These are phyloP conservation scores for Tachina fera DNA, from an alignment of 2,888 invertebrate species.

Conservation along the genomic window DNA sequence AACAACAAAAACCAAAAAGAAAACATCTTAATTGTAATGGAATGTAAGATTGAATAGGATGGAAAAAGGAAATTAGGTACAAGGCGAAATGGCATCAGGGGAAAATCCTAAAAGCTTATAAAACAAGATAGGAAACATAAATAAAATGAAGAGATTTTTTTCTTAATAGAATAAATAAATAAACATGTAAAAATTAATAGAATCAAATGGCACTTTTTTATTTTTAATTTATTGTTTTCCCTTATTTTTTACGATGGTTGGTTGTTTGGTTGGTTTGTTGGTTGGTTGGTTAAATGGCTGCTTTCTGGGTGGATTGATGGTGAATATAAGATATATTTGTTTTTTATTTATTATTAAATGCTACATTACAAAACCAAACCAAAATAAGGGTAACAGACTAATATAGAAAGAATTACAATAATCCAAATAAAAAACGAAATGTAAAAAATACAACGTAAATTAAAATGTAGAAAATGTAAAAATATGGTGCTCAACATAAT, in stretches of 20 bases:
- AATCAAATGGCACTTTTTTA: conserved; percentile 24
- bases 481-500: conserved; percentile 63
- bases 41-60: conserved; percentile 13
- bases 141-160: conserved; percentile 24
- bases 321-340: conserved; percentile 65
- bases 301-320: conserved; percentile 43
- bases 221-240: conserved; percentile 1
- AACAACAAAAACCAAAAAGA: conserved; percentile 26
- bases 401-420: conserved; percentile 69
- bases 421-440: conserved; percentile 50
- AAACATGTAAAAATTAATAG: conserved; percentile 14
- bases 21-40: neutral
- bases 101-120: conserved; percentile 12
- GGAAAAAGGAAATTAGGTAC: neutral
- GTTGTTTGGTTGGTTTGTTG: conserved; percentile 18
- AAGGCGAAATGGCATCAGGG: neutral
- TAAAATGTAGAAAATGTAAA: conserved; percentile 37
- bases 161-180: conserved; percentile 32
- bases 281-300: conserved; percentile 12
- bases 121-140: conserved; percentile 12
- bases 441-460: conserved; percentile 43
- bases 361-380: conserved; percentile 71
- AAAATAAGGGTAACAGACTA: conserved; percentile 74
- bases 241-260: conserved; percentile 14
- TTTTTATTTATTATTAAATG: conserved; percentile 64